Base-by-base conservation (phyloP, 2,888 invertebrate genomes). In the Xanthorhoe designata region DNA sequence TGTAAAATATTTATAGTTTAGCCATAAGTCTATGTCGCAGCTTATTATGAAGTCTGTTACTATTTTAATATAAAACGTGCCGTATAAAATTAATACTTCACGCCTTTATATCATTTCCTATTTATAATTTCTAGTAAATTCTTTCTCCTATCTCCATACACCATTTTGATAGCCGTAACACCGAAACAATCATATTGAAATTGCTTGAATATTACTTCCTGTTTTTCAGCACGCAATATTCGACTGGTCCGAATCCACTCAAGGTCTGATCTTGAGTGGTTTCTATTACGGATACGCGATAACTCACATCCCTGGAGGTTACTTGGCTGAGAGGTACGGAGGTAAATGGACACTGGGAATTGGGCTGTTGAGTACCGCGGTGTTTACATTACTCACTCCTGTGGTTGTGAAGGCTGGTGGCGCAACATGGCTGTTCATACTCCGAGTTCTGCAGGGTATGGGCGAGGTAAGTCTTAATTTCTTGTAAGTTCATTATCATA, bases 201-300 rank as follows among this genome's bases (percentile, higher is more conserved):
- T 42, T 13, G 13, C 38, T 42, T 42, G 3, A 38, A 42, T 35
- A 35, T 35, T 35, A 35, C 13, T 42, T 42, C 38, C 38, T 42
- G 5, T 13, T 4, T 42, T 91, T 72, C 86, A 87, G 89, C 80
- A 90, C 65, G 92, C 92, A n/a, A 91, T 92, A 62, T 96, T 95
- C 79, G 94, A 95, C 18, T 97, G 97, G 97, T 94, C 94, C n/a
- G 95, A 96, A 80, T 89, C 94, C n/a, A 94, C 95, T 8, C 96
- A 97, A 92, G 97, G 97, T 0, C 82, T 96, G 18, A 96, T 97
- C 58, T 91, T 97, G 2, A 96, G 97, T 54, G 96, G 96, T 0
- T 98, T 98, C 87, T 98, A 97, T 88, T 97, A 97, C 92, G 97
- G 98, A 0, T 98, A 98, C 84, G 95, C 97, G 2, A 85, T 97